Conservation (phyloP, 2,888 invertebrate genomes). For the Oeneis ivallda region DNA sequence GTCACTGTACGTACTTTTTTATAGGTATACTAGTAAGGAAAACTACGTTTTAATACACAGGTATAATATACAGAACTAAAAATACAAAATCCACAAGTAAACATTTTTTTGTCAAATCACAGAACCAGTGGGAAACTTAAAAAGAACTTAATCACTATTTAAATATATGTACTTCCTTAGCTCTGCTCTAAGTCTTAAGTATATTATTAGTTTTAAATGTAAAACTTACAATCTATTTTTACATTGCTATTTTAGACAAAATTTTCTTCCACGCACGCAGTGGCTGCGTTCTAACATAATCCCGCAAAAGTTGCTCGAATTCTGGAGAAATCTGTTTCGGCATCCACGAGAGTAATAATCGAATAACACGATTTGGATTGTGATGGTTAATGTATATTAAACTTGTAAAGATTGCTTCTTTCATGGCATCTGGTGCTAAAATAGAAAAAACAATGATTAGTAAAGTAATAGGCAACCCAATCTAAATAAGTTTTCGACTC, state of each 20-base stretch:
- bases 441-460: slow-evolving; percentile 38
- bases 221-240: slow-evolving; percentile 21
- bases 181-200: neutral
- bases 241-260: slow-evolving; percentile 44
- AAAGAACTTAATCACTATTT: slow-evolving; percentile 1
- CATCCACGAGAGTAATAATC: slow-evolving; percentile 57
- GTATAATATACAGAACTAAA: neutral
- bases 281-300: slow-evolving; percentile 59
- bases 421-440: slow-evolving; percentile 58
- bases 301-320: slow-evolving; percentile 52
- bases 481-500: too few relatives aligned
- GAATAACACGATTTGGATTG: slow-evolving; percentile 51
- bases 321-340: slow-evolving; percentile 56
- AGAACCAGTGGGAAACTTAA: slow-evolving; percentile 35
- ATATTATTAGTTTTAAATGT: neutral
- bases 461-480: neutral
- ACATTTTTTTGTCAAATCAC: slow-evolving; percentile 43
- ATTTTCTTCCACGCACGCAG: slow-evolving; percentile 56
- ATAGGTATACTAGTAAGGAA: too few relatives aligned
- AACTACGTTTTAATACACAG: too few relatives aligned
- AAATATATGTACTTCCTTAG: neutral
- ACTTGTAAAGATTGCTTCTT: slow-evolving; percentile 67
- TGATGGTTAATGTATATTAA: slow-evolving; percentile 63
- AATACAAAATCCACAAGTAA: neutral
- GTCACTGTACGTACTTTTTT: too few relatives aligned